phyloP scores from a whole-genome alignment of 2,113 vertebrate genomes.

The Pseudopodoces humilis region DNA sequence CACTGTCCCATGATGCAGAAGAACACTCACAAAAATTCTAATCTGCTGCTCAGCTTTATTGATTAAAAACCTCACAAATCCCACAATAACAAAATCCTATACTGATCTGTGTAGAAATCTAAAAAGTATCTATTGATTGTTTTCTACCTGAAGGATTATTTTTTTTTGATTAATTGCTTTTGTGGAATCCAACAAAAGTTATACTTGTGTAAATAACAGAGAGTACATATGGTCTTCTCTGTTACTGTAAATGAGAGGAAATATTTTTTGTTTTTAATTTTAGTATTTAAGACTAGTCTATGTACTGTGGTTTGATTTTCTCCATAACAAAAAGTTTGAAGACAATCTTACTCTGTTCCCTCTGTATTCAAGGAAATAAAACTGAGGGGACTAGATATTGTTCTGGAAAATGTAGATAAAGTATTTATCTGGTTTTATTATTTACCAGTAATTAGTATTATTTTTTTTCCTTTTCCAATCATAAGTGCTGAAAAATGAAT shows the following conservation, averaged over 20 bases:
- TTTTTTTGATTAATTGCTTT: not conserved
- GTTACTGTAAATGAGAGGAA: not conserved
- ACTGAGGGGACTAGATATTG: not conserved
- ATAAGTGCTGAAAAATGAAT: rapidly evolving
- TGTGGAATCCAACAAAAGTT: not conserved
- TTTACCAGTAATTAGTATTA: not conserved
- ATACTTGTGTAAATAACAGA: not conserved
- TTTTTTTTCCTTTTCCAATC: not conserved
- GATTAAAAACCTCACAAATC: not conserved
- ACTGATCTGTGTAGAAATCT: not conserved
- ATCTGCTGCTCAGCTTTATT: not conserved
- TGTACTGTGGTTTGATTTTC: not conserved
- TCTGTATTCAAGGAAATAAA: not conserved
- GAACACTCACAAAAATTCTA: not conserved
- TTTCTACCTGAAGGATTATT: not conserved
- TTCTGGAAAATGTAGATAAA: not conserved
- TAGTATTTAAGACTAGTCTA: not conserved
- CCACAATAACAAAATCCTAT: not conserved
- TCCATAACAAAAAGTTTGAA: not conserved
- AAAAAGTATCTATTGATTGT: not conserved
- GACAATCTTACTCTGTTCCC: not conserved
- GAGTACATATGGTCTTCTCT: not conserved
- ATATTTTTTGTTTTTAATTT: not conserved
- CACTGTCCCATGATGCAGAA: not conserved
- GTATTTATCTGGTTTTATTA: not conserved